phyloP scores from a whole-genome alignment of 2,888 invertebrate genomes.

The Halocaridina rubra region DNA sequence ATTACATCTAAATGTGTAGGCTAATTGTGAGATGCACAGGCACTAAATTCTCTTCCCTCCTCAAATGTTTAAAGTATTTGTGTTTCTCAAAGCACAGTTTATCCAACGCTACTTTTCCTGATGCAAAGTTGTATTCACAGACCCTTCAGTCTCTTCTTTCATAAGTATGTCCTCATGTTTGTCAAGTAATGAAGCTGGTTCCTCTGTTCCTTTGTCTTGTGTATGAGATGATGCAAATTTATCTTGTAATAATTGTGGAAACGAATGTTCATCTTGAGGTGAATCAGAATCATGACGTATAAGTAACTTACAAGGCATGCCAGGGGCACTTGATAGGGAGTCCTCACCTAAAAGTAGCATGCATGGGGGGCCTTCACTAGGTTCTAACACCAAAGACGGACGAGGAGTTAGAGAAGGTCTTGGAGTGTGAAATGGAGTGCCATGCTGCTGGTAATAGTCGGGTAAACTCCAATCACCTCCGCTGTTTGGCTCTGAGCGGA shows the following conservation, averaged over 20 bases:
- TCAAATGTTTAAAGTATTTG: too few species aligned
- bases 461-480: conserved; percentile 9
- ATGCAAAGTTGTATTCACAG: not conserved
- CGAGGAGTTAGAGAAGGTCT: conserved; percentile 49
- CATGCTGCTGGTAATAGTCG: not conserved
- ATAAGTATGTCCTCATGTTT: not conserved
- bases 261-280: conserved; percentile 35
- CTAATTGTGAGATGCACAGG: conserved; percentile 1
- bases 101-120: not conserved
- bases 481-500: not conserved
- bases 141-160: not conserved
- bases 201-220: not conserved
- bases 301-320: not conserved
- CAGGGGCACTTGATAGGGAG: not conserved
- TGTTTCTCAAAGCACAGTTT: not conserved
- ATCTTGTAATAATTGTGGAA: not conserved
- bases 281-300: conserved; percentile 31
- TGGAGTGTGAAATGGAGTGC: conserved; percentile 45
- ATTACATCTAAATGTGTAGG: not conserved
- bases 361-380: conserved; percentile 36
- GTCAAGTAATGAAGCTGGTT: not conserved
- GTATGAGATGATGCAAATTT: not conserved
- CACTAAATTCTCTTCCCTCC: conserved; percentile 2
- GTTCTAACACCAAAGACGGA: conserved; percentile 44
- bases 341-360: conserved; percentile 34